phyloP scores from a whole-genome alignment of 2,113 vertebrate species.

The Xiphophorus couchianus region DNA sequence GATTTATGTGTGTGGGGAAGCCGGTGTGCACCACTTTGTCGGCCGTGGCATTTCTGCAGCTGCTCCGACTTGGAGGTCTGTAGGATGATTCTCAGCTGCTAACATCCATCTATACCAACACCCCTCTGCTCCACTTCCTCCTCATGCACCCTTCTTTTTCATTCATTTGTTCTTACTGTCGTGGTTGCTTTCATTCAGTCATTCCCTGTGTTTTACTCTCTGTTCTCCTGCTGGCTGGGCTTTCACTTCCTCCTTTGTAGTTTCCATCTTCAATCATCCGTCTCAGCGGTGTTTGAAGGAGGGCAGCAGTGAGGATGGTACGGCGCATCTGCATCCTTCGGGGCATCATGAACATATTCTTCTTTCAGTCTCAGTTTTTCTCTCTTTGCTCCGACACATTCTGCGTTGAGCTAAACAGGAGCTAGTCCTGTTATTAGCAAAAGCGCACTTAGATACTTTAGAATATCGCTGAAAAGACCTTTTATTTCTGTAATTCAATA shows the following conservation, averaged over 20 bases:
- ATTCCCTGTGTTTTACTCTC: background rate
- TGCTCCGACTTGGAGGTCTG: conserved; percentile 44
- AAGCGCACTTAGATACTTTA: background rate
- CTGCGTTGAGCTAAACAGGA: background rate
- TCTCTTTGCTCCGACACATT: conserved; percentile 4
- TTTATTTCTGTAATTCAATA: background rate
- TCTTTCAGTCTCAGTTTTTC: conserved; percentile 5
- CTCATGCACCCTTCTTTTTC: background rate
- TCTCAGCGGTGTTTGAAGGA: conserved; percentile 36
- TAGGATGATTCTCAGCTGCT: conserved; percentile 60
- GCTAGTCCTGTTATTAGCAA: background rate
- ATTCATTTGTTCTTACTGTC: conserved; percentile 25
- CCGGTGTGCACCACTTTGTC: conserved; percentile 30
- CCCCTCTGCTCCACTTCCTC: background rate
- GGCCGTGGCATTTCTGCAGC: conserved; percentile 58
- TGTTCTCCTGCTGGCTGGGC: conserved; percentile 24
- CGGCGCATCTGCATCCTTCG: conserved; percentile 6
- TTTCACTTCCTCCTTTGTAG: conserved; percentile 40
- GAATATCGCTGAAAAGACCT: background rate
- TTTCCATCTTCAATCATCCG: conserved; percentile 42
- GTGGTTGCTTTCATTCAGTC: conserved; percentile 27
- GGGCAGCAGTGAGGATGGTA: conserved; percentile 38
- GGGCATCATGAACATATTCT: background rate
- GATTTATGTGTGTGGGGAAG: conserved; percentile 65
- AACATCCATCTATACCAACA: conserved; percentile 38